phyloP scores from a whole-genome alignment of 2,113 vertebrate genomes.

The Acanthisitta chloris region DNA sequence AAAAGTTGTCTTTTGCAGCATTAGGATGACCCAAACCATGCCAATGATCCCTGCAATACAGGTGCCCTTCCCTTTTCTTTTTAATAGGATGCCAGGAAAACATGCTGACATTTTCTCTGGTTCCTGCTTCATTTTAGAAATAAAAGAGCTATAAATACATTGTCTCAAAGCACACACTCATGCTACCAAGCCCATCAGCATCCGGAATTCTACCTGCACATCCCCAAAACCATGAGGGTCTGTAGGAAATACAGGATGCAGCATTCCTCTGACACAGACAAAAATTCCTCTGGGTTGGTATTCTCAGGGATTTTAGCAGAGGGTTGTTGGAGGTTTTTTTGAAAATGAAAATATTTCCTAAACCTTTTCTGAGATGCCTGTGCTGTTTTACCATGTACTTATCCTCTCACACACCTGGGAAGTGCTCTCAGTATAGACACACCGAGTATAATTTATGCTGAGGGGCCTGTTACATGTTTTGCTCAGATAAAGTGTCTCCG shows the following conservation, averaged over 20 bases:
- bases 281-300: neutral
- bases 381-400: neutral
- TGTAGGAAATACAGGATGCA: neutral
- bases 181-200: neutral
- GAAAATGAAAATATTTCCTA: neutral
- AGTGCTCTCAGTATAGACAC: neutral
- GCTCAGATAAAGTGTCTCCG: neutral
- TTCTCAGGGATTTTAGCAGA: neutral
- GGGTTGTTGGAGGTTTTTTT: neutral
- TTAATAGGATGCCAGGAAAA: neutral
- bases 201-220: neutral
- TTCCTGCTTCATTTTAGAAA: neutral
- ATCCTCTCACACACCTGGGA: conserved; percentile 35
- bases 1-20: neutral
- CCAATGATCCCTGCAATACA: neutral
- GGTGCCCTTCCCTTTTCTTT: neutral
- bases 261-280: neutral
- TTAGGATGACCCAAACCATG: neutral
- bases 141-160: neutral
- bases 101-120: neutral
- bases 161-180: neutral
- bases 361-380: neutral
- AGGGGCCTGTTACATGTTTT: conserved; percentile 23
- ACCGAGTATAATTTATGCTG: neutral
- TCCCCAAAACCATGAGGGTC: neutral